Evolutionary conservation across 2,888 invertebrate genomes (phyloP).

Genomic region (Ophion slaviceki): DNA sequence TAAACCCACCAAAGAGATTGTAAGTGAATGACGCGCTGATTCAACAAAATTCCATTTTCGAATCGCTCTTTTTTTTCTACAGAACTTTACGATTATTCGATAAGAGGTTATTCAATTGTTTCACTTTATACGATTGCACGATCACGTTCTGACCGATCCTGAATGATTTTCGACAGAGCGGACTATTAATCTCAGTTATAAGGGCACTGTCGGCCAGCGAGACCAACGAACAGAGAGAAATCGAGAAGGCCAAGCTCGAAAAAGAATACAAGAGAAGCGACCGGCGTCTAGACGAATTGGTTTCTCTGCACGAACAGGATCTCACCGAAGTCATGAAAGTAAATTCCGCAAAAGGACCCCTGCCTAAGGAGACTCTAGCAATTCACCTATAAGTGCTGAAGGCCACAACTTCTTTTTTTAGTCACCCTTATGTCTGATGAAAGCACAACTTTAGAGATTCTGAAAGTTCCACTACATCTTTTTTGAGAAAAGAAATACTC

Average conservation of each 20-base stretch:
- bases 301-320: constrained; percentile 94
- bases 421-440: neutral
- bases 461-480: too few relatives aligned
- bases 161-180: constrained; percentile 86
- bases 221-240: constrained; percentile 95
- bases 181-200: constrained; percentile 96
- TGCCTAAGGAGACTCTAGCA: neutral
- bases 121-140: neutral
- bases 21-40: constrained; percentile 82
- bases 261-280: constrained; percentile 97
- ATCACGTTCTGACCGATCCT: constrained; percentile 4
- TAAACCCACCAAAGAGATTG: constrained; percentile 94
- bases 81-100: neutral
- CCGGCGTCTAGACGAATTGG: constrained; percentile 93
- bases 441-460: too few relatives aligned
- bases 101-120: constrained; percentile 34
- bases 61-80: neutral
- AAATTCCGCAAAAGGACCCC: constrained; percentile 51
- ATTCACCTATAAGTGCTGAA: neutral
- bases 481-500: too few relatives aligned
- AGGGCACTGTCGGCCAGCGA: constrained; percentile 97
- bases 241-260: constrained; percentile 96
- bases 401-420: neutral
- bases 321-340: constrained; percentile 92
- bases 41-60: neutral